Evolutionary conservation across 2,113 vertebrate species (phyloP).

Genomic region (Mastomys coucha): DNA sequence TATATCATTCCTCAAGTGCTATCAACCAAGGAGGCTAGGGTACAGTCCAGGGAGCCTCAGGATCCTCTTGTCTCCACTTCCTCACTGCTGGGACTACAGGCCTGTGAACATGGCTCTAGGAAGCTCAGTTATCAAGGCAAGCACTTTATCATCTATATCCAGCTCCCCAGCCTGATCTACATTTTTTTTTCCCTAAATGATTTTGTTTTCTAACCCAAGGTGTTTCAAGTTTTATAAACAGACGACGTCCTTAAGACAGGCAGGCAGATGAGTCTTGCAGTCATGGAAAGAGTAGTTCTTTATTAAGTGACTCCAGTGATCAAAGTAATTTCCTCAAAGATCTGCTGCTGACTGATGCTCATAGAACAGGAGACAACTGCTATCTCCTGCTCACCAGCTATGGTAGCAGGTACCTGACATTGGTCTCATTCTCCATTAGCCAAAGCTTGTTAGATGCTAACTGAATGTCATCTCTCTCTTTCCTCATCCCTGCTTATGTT

Average conservation of each 20-base stretch:
- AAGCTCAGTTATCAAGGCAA: not conserved
- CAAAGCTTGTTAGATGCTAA: not conserved
- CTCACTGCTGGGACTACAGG: not conserved
- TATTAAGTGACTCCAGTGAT: not conserved
- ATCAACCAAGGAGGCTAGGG: not conserved
- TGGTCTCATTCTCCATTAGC: not conserved
- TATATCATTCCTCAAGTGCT: not conserved
- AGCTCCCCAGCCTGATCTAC: not conserved
- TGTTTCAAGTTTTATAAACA: not conserved
- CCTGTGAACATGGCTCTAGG: not conserved
- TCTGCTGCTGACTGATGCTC: not conserved
- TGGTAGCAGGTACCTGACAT: not conserved
- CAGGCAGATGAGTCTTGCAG: not conserved
- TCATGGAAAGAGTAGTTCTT: not conserved
- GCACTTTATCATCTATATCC: not conserved
- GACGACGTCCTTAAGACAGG: not conserved
- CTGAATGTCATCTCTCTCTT: not conserved
- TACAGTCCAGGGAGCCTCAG: not conserved
- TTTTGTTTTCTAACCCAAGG: not conserved
- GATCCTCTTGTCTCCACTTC: no score
- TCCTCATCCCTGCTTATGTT: not conserved
- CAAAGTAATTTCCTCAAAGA: not conserved
- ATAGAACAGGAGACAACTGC: not conserved
- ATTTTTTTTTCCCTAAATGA: not conserved
- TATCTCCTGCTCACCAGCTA: not conserved